Conservation (phyloP, 2,113 vertebrate species). For the Odocoileus hemionus region DNA sequence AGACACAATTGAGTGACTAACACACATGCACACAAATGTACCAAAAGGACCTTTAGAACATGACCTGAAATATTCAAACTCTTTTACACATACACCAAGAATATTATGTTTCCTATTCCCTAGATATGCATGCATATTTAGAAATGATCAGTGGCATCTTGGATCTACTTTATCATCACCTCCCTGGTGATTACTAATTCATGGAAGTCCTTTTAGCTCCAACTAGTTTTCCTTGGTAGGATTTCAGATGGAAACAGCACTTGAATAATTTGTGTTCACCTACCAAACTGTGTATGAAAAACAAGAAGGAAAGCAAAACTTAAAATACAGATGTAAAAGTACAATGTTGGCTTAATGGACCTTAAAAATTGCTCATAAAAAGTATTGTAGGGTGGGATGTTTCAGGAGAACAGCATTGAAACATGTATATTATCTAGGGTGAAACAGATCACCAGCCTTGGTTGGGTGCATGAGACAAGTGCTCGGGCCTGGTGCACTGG, state of each 20-base stretch:
- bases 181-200: constrained; percentile 57
- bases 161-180: not conserved
- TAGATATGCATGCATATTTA: not conserved
- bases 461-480: too few species aligned
- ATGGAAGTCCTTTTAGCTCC: not conserved
- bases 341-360: constrained; percentile 24
- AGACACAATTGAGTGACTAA: not conserved
- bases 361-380: constrained; percentile 31
- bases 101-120: not conserved
- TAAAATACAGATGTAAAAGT: constrained; percentile 36
- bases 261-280: constrained; percentile 50
- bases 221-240: constrained; percentile 27
- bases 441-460: too few species aligned
- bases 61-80: not conserved
- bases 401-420: too few species aligned
- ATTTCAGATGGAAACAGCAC: constrained; percentile 49
- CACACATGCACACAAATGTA: not conserved
- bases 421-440: too few species aligned
- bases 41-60: not conserved
- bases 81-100: not conserved
- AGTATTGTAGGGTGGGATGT: too few species aligned
- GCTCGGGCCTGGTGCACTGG: too few species aligned
- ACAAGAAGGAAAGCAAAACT: constrained; percentile 36
- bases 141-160: not conserved
- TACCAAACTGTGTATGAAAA: constrained; percentile 34